phyloP scores from a whole-genome alignment of 2,888 invertebrate genomes.

The Tenthredo distinguenda region DNA sequence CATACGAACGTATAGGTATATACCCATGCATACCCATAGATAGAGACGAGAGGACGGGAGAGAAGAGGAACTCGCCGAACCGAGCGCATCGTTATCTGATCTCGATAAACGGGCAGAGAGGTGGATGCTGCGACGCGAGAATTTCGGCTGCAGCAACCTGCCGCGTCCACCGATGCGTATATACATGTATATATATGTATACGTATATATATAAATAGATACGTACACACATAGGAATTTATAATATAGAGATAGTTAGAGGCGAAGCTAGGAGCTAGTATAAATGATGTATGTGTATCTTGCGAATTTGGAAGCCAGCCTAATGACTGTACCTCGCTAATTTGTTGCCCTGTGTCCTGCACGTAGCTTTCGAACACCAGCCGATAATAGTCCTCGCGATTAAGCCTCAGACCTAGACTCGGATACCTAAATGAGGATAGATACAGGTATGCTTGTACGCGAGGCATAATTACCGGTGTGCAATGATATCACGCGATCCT shows the following conservation, averaged over 20 bases:
- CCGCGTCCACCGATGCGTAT: neutral
- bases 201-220: neutral
- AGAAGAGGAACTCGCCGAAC: neutral
- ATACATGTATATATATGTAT: too few relatives aligned
- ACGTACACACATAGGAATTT: neutral
- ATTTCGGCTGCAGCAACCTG: neutral
- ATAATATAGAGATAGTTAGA: neutral
- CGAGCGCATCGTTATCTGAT: slow-evolving; percentile 18
- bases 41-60: neutral
- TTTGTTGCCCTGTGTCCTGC: slow-evolving; percentile 29
- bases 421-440: neutral
- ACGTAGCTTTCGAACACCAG: neutral
- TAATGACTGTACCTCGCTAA: slow-evolving; percentile 44
- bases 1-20: neutral
- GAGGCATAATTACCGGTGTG: neutral
- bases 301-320: slow-evolving; percentile 44
- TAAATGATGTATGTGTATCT: slow-evolving; percentile 38
- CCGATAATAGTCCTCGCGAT: slow-evolving; percentile 40
- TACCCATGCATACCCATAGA: neutral
- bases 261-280: neutral
- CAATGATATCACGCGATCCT: neutral
- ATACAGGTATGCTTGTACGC: neutral
- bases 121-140: neutral
- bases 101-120: neutral
- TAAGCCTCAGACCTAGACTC: neutral